Percentiles rank a stretch among this genome's conserved stretches.
phyloP scores from a whole-genome alignment of 2,888 invertebrate genomes.

The Drosophila kuntzei region DNA sequence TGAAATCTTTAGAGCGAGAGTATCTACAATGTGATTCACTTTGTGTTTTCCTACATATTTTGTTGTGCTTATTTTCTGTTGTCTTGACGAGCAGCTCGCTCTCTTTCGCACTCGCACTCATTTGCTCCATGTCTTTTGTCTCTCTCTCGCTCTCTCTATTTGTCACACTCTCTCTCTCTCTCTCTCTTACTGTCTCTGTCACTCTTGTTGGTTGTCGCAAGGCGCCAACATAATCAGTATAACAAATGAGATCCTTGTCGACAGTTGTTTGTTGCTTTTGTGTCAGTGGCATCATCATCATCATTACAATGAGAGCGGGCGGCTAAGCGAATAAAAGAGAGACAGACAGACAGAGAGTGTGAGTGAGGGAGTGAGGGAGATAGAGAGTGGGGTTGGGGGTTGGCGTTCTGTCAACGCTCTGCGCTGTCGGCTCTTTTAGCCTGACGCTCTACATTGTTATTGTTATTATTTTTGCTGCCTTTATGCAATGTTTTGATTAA shows the following conservation, averaged over 20 bases:
- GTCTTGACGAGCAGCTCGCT: constrained; percentile 36
- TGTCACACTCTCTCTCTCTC: constrained; percentile 3
- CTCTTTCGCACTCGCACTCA: background rate
- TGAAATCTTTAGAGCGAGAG: constrained; percentile 12
- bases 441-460: constrained; percentile 84
- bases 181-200: constrained; percentile 1
- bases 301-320: constrained; percentile 49
- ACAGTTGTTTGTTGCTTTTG: constrained; percentile 83
- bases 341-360: constrained; percentile 1
- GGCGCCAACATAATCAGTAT: constrained; percentile 84
- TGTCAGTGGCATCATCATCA: constrained; percentile 79
- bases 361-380: background rate
- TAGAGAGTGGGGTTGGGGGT: constrained; percentile 1
- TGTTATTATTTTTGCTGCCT: constrained; percentile 85
- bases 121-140: no score
- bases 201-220: constrained; percentile 53
- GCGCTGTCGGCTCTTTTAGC: constrained; percentile 68
- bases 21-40: constrained; percentile 10
- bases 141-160: constrained; percentile 1
- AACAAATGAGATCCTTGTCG: constrained; percentile 85
- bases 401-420: constrained; percentile 53
- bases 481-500: constrained; percentile 86
- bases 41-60: constrained; percentile 24
- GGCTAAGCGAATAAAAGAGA: background rate
- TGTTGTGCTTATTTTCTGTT: constrained; percentile 31